Conservation (phyloP, 2,113 vertebrate genomes). For the Vicugna pacos region DNA sequence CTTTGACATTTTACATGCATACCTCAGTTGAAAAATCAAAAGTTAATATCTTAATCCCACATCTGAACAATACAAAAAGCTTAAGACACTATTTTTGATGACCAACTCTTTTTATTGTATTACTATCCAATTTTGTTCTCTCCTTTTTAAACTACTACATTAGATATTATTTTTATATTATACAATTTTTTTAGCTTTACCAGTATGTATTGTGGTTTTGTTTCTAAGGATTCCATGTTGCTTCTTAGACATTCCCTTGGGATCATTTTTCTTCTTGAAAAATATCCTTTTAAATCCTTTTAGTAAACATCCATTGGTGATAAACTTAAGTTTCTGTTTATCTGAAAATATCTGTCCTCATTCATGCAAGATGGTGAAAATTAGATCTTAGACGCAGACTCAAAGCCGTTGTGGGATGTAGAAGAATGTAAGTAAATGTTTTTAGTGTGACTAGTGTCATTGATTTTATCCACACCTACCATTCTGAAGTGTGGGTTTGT, state of each 20-base stretch:
- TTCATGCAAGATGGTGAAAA: neutral
- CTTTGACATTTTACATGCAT: neutral
- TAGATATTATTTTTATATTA: neutral
- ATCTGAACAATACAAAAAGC: neutral
- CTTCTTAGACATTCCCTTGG: neutral
- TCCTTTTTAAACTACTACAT: neutral
- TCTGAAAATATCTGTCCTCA: neutral
- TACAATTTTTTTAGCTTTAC: neutral
- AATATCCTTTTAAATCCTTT: neutral
- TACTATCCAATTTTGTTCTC: neutral
- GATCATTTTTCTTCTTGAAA: neutral
- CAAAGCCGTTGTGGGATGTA: neutral
- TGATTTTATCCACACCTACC: neutral
- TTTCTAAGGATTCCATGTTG: neutral
- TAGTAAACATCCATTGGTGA: neutral
- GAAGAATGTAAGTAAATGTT: neutral
- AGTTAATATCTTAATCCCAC: neutral
- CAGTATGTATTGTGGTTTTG: neutral
- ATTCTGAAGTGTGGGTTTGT: neutral
- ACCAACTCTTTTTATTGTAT: neutral
- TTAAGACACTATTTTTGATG: neutral
- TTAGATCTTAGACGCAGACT: neutral
- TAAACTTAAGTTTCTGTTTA: constrained; percentile 22
- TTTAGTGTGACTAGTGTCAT: neutral
- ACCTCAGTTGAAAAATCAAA: constrained; percentile 2